A percentile compares a stretch with the other conserved stretches of the same genome.
phyloP scores from a whole-genome alignment of 2,797 vertebrate species.

The Sebastes nivosus region DNA sequence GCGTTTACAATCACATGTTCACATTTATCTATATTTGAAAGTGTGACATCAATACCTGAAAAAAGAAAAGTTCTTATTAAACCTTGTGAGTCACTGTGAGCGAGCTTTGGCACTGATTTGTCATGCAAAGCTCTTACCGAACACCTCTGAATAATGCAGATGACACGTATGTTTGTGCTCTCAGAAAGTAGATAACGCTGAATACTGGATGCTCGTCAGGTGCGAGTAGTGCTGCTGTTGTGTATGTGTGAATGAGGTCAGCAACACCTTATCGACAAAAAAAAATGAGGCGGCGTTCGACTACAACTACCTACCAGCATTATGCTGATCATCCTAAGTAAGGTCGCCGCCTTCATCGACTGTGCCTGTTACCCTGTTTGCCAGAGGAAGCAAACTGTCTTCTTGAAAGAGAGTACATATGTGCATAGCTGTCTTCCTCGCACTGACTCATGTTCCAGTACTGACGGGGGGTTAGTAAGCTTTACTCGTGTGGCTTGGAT shows the following conservation, averaged over 20 bases:
- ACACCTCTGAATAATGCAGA: constrained; percentile 9
- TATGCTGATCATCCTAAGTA: not conserved
- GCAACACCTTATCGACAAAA: not conserved
- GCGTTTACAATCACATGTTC: constrained; percentile 11
- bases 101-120: constrained; percentile 37
- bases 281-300: not conserved
- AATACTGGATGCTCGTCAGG: not conserved
- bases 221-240: constrained; percentile 16
- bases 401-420: constrained; percentile 39
- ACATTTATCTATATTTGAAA: constrained; percentile 43
- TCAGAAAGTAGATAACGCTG: not conserved
- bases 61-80: constrained; percentile 31
- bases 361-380: constrained; percentile 16
- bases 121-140: constrained; percentile 12
- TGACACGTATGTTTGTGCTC: constrained; percentile 11
- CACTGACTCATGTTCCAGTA: constrained; percentile 66
- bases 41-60: constrained; percentile 39
- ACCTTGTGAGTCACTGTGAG: constrained; percentile 53
- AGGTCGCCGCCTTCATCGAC: not conserved
- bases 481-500: constrained; percentile 57
- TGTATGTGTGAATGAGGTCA: constrained; percentile 44
- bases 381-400: constrained; percentile 27
- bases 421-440: constrained; percentile 43
- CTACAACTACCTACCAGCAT: not conserved
- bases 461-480: constrained; percentile 49